phyloP scores from a whole-genome alignment of 2,797 vertebrate species.

The Cossypha dichroa region DNA sequence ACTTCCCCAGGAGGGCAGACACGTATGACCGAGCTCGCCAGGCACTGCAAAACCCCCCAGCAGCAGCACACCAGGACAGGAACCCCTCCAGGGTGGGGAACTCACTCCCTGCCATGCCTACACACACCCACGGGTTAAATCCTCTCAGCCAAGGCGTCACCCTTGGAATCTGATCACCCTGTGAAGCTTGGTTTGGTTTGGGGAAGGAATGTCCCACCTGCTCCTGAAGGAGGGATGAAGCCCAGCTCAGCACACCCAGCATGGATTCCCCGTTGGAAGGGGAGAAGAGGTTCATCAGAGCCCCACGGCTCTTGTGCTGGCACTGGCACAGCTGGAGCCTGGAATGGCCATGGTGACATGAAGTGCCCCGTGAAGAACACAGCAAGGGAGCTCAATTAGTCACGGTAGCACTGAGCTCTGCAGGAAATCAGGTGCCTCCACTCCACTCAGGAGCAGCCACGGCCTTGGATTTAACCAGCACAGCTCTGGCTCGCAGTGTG shows the following conservation, averaged over 20 bases:
- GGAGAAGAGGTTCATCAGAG: rapidly evolving
- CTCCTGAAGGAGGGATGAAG: background rate
- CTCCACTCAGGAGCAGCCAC: background rate
- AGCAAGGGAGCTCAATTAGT: background rate
- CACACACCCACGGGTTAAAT: background rate
- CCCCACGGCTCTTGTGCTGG: rapidly evolving
- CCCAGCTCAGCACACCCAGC: background rate
- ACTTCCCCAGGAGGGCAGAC: background rate
- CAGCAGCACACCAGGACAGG: rapidly evolving
- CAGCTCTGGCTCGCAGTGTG: rapidly evolving
- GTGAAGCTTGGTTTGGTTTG: too few relatives aligned
- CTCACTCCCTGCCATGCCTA: rapidly evolving
- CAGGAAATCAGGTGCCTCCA: background rate
- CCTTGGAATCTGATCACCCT: rapidly evolving
- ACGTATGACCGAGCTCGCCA: rapidly evolving
- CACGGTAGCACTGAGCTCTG: background rate
- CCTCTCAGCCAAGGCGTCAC: background rate
- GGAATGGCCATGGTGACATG: rapidly evolving
- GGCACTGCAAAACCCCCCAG: rapidly evolving
- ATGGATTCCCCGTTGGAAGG: rapidly evolving
- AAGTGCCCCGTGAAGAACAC: background rate
- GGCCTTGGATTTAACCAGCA: background rate
- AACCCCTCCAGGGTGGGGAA: background rate
- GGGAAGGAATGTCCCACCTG: background rate
- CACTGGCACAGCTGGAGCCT: background rate